Percentiles rank a stretch among this genome's conserved stretches.
These are phyloP conservation scores for Trichopria drosophilae DNA, from an alignment of 2,888 invertebrate genomes.

Conservation along the genomic window DNA sequence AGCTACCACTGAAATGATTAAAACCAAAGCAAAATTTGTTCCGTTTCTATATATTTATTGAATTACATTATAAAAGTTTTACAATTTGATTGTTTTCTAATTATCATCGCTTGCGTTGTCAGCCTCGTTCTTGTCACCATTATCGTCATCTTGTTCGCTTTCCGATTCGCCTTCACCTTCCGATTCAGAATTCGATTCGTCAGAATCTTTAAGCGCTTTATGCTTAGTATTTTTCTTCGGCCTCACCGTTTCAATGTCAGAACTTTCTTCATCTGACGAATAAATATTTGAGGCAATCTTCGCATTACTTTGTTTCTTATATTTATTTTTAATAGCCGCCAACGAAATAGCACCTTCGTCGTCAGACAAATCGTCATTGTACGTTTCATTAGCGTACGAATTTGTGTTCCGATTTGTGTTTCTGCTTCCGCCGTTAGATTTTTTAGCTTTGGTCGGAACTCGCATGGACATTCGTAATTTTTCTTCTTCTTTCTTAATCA, in stretches of 20 bases:
- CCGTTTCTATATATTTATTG: no score
- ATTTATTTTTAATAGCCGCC: conserved; percentile 92
- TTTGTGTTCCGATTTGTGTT: conserved; percentile 57
- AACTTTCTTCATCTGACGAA: conserved; percentile 63
- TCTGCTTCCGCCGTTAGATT: conserved; percentile 58
- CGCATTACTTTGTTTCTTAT: conserved; percentile 69
- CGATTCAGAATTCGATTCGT: conserved; percentile 60
- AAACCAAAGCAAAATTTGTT: no score
- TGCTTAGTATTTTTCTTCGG: conserved; percentile 74
- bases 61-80: background rate
- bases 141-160: conserved; percentile 27
- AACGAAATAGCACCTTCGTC: conserved; percentile 92
- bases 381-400: conserved; percentile 59
- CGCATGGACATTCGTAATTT: conserved; percentile 87
- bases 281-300: conserved; percentile 39
- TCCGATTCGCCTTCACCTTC: conserved; percentile 49
- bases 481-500: conserved; percentile 98
- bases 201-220: conserved; percentile 80
- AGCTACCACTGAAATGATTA: no score
- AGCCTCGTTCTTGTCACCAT: conserved; percentile 16
- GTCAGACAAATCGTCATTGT: conserved; percentile 84
- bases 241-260: conserved; percentile 77
- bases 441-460: conserved; percentile 66
- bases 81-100: background rate
- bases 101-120: conserved; percentile 14